Conservation (phyloP, 2,797 vertebrate species). For the Otolemur crassicaudatus region DNA sequence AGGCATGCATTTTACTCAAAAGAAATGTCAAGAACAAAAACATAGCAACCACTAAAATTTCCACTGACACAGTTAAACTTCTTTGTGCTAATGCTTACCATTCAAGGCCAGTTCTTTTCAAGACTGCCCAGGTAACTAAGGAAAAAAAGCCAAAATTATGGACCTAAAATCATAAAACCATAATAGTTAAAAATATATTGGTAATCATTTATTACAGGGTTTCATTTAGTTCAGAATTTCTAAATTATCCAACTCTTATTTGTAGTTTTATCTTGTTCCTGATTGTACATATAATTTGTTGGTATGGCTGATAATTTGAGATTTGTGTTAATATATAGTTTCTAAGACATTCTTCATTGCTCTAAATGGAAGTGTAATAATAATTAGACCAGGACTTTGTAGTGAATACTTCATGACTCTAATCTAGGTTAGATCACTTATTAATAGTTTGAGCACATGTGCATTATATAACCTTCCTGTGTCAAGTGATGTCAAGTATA, state of each 20-base stretch:
- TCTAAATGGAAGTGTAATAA: background rate
- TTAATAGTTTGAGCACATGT: background rate
- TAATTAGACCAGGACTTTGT: background rate
- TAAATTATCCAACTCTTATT: background rate
- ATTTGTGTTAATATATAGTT: background rate
- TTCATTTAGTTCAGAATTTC: background rate
- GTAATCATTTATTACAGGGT: background rate
- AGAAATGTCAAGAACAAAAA: background rate
- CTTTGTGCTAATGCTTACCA: background rate
- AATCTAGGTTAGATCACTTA: background rate
- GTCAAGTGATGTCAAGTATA: background rate
- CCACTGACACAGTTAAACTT: too few species aligned
- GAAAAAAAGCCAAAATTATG: background rate
- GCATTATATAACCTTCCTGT: background rate
- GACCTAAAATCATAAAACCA: too few species aligned
- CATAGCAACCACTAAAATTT: background rate
- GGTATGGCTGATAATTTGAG: background rate
- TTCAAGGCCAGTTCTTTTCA: background rate
- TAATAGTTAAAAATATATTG: background rate
- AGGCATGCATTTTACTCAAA: background rate
- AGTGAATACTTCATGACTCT: background rate
- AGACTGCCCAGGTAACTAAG: background rate
- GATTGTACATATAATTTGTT: background rate
- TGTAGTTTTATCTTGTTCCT: background rate
- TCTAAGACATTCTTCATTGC: background rate